Percentiles rank a stretch among this genome's conserved stretches.
Conservation (phyloP, 2,113 vertebrate genomes). For the Notothenia coriiceps region DNA sequence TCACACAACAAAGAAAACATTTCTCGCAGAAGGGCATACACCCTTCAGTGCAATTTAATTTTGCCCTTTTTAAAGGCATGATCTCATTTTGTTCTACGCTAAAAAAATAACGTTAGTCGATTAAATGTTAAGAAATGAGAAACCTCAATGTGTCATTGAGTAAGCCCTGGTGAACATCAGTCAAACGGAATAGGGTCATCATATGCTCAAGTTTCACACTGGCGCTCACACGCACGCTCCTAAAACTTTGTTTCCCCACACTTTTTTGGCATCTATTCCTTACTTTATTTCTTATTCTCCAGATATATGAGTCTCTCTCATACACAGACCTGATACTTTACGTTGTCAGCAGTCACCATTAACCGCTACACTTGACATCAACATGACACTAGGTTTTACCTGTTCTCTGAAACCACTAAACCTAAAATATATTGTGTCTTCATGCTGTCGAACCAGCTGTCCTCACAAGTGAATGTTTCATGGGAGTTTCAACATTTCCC, state of each 20-base stretch:
- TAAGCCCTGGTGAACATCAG: conserved; percentile 80
- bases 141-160: conserved; percentile 83
- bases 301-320: neutral
- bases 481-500: conserved; percentile 11
- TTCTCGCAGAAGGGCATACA: conserved; percentile 36
- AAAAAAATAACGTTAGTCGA: conserved; percentile 77
- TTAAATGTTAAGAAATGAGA: conserved; percentile 81
- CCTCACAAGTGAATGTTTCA: conserved; percentile 19
- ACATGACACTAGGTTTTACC: conserved; percentile 22
- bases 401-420: conserved; percentile 31
- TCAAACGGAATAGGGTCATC: conserved; percentile 78
- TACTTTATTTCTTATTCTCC: neutral
- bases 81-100: conserved; percentile 72
- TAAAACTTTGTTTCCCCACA: conserved; percentile 31
- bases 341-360: conserved; percentile 34
- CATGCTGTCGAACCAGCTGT: conserved; percentile 24
- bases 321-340: conserved; percentile 1
- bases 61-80: conserved; percentile 70
- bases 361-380: conserved; percentile 12
- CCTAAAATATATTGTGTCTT: conserved; percentile 36
- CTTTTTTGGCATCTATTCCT: conserved; percentile 6
- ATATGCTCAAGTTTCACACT: conserved; percentile 61
- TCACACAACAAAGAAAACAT: conserved; percentile 23
- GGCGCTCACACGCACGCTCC: conserved; percentile 33
- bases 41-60: conserved; percentile 60